Percentiles rank a stretch among this genome's conserved stretches.
These are phyloP conservation scores for Neogobius melanostomus DNA, from an alignment of 2,113 vertebrate genomes.

Conservation along the genomic window DNA sequence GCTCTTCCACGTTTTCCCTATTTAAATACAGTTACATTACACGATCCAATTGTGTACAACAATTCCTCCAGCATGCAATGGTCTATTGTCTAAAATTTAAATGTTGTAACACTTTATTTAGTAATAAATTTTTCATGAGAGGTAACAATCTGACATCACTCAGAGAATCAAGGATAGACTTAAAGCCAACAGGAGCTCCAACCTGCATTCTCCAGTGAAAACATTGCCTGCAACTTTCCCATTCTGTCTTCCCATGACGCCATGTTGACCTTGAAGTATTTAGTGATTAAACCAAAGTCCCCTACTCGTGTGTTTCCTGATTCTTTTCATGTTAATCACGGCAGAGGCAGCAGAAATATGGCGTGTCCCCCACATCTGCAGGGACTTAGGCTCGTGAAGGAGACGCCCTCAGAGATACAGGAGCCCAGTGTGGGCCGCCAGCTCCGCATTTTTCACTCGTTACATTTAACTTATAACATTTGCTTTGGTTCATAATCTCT, in stretches of 20 bases:
- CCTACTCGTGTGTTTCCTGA: conserved; percentile 36
- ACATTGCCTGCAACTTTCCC: background rate
- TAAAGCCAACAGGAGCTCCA: conserved; percentile 25
- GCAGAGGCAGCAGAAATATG: conserved; percentile 48
- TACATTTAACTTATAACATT: conserved; percentile 58
- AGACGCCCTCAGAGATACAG: conserved; percentile 67
- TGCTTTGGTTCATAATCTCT: conserved; percentile 30
- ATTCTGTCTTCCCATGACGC: conserved; percentile 19
- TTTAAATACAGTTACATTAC: too few relatives aligned
- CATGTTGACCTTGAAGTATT: conserved; percentile 22
- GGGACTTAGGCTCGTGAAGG: conserved; percentile 51
- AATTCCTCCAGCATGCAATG: too few relatives aligned
- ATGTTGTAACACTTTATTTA: too few relatives aligned
- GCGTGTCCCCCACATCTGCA: conserved; percentile 60
- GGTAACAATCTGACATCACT: background rate
- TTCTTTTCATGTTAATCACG: conserved; percentile 47
- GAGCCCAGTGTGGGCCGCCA: conserved; percentile 51
- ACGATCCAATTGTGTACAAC: too few relatives aligned
- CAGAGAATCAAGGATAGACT: background rate
- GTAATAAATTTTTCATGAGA: too few relatives aligned
- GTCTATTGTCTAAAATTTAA: too few relatives aligned
- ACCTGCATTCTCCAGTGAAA: conserved; percentile 22
- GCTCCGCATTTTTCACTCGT: conserved; percentile 55
- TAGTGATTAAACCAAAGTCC: conserved; percentile 27
- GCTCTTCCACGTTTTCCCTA: too few relatives aligned